phyloP scores from a whole-genome alignment of 2,888 invertebrate genomes.

The Fragum sueziense region DNA sequence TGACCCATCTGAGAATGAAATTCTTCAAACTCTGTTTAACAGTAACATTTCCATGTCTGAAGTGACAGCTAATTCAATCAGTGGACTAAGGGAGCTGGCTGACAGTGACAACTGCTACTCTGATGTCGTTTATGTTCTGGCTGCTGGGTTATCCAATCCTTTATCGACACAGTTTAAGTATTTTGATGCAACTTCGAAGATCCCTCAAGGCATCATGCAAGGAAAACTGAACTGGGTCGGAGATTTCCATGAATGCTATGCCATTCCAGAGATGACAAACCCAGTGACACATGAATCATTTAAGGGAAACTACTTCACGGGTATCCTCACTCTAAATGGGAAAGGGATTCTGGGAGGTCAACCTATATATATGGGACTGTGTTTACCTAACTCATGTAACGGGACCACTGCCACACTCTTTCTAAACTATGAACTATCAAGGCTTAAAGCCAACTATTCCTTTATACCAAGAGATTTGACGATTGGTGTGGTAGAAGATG shows the following conservation, averaged over 20 bases:
- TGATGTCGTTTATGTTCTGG: background rate
- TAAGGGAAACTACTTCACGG: constrained; percentile 36
- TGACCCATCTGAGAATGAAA: background rate
- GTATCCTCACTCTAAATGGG: constrained; percentile 25
- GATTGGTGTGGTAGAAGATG: constrained; percentile 22
- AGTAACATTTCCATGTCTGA: background rate
- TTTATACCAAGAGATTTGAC: constrained; percentile 17
- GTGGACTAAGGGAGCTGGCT: background rate
- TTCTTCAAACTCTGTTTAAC: background rate
- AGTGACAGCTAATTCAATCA: background rate
- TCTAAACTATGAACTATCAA: background rate
- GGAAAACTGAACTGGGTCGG: constrained; percentile 50
- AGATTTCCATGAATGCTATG: constrained; percentile 46
- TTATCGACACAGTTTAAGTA: constrained; percentile 11
- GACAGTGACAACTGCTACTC: background rate
- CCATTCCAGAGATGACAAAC: constrained; percentile 24
- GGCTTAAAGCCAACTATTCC: background rate
- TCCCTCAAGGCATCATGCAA: constrained; percentile 45
- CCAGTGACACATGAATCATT: constrained; percentile 26
- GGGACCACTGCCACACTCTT: constrained; percentile 21
- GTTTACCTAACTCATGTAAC: constrained; percentile 48
- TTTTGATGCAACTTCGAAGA: constrained; percentile 45
- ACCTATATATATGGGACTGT: constrained; percentile 35
- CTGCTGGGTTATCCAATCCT: background rate
- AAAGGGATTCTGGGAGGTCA: constrained; percentile 20